Base-by-base conservation (phyloP, 92 coral and sea anemone genomes). In the Phenganax marumi region DNA sequence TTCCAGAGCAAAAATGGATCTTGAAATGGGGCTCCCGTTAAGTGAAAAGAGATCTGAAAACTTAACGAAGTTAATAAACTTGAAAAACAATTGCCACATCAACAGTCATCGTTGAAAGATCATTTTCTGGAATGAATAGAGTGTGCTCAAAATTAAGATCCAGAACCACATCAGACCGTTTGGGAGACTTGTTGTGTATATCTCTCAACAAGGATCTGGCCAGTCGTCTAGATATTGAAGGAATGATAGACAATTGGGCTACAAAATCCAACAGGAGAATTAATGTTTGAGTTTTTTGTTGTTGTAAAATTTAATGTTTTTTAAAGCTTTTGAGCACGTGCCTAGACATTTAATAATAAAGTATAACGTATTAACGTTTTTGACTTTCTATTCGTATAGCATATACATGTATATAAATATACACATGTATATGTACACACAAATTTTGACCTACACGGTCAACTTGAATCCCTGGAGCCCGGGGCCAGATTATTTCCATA, bases 181-280 rank as follows among this genome's bases (percentile, higher is more conserved):
- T 60, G 14, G 66, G 66, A 23, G 66, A 60, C 22, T 60, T 60
- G 18, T 57, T 57, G 66, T 60, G 66, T 60, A 60, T 60, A 60
- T 60, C 66, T 60, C 66, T 60, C 66, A 60, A 60, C 66, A 60
- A 60, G 66, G 66, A 60, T 60, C 66, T 60, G 23, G 66, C 66
- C 66, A 60, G 22, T 60, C 1, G 14, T 3, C 66, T 60, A 22
- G 23, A 60, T 60, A 22, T 60, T 3, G 66, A 60, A 16, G 66
- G 4, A 3, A 3, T 60, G 66, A 60, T 16, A 16, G 66, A 16
- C 66, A 60, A 60, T 4, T 60, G 66, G 66, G 66, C 66, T 4
- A 22, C 66, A 60, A 60, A 4, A 22, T 60, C 66, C 1, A 60
- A 60, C 66, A 60, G 66, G 14, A 60, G 66, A 60, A 60, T 60